Evolutionary conservation across 2,113 vertebrate species (phyloP).

Genomic region (Dasyornis broadbenti): DNA sequence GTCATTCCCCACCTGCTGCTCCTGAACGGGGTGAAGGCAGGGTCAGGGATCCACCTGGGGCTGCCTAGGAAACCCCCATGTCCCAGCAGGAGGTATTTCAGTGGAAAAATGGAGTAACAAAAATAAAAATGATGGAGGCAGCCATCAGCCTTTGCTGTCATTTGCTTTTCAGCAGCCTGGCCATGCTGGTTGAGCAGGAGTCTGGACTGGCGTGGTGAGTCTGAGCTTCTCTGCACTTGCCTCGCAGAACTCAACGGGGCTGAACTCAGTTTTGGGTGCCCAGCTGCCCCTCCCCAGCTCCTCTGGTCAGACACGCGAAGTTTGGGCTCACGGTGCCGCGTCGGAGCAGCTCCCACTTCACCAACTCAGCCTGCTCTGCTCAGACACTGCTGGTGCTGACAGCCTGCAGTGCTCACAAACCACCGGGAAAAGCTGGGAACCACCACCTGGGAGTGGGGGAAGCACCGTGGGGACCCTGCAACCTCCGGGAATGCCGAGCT

Average conservation of each 20-base stretch:
- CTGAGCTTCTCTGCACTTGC: not conserved
- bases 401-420: not conserved
- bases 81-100: not conserved
- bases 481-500: rapidly evolving
- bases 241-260: rapidly evolving
- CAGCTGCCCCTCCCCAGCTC: not conserved
- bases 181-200: not conserved
- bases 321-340: rapidly evolving
- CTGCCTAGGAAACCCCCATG: not conserved
- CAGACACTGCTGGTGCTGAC: rapidly evolving
- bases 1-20: not conserved
- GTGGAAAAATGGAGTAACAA: not conserved
- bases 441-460: not conserved
- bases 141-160: not conserved
- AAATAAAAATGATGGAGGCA: not conserved
- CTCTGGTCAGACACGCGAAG: rapidly evolving
- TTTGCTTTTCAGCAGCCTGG: not conserved
- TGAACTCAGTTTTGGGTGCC: not conserved
- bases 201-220: not conserved
- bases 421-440: not conserved
- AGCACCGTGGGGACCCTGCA: rapidly evolving
- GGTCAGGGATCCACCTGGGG: not conserved
- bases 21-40: not conserved
- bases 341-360: not conserved
- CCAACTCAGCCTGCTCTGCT: not conserved